A percentile compares a stretch with the other conserved stretches of the same genome.
These are phyloP conservation scores for Thaumetopoea pityocampa DNA, from an alignment of 1,140 invertebrate species.

Conservation along the genomic window DNA sequence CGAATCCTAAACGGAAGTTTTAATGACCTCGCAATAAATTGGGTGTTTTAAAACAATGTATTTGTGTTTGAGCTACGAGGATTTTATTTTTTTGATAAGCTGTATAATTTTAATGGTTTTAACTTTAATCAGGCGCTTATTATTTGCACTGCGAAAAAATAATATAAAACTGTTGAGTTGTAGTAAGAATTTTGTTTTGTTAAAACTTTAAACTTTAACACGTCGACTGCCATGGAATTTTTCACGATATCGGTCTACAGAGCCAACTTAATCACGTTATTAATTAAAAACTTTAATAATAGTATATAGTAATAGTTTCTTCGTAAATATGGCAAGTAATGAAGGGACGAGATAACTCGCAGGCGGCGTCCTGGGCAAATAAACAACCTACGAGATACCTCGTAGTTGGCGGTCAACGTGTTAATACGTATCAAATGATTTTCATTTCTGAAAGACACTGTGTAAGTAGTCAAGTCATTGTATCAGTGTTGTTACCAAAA, in stretches of 20 bases:
- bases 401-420: too few species aligned
- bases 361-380: too few species aligned
- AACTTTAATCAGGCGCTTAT: constrained; percentile 14
- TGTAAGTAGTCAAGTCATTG: constrained; percentile 26
- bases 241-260: too few species aligned
- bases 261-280: too few species aligned
- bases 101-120: constrained; percentile 12
- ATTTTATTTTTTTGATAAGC: constrained; percentile 17
- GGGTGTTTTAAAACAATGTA: constrained; percentile 21
- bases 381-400: too few species aligned
- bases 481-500: constrained; percentile 51
- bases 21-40: constrained; percentile 35
- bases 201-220: constrained; percentile 23
- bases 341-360: too few species aligned
- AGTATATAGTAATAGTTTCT: too few species aligned
- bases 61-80: constrained; percentile 20
- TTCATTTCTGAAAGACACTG: constrained; percentile 14
- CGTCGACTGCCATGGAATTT: too few species aligned
- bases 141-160: constrained; percentile 10
- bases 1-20: constrained; percentile 8
- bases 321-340: too few species aligned
- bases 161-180: constrained; percentile 19
- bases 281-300: too few species aligned
- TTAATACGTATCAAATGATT: too few species aligned
- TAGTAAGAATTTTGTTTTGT: constrained; percentile 28